A percentile compares a stretch with the other conserved stretches of the same genome.
phyloP scores from a whole-genome alignment of 2,113 vertebrate genomes.

The Jaculus jaculus region DNA sequence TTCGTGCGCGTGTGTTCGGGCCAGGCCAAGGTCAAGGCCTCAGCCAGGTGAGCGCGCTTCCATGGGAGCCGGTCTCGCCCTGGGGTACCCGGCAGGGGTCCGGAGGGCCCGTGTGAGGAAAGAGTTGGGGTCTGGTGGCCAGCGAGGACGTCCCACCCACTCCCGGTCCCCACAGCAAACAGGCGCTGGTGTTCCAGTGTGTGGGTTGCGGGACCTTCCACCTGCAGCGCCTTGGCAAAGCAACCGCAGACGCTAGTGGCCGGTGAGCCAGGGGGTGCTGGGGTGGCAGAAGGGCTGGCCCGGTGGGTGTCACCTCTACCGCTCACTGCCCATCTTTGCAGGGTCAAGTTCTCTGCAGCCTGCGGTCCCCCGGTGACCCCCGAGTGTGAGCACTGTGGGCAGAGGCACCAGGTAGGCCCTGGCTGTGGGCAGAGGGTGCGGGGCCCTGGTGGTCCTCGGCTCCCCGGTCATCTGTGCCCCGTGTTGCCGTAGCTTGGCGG shows the following conservation, averaged over 20 bases:
- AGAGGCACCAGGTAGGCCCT: constrained; percentile 89
- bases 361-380: constrained; percentile 89
- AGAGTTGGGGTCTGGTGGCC: not conserved
- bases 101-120: not conserved
- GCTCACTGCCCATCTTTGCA: constrained; percentile 63
- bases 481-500: constrained; percentile 87
- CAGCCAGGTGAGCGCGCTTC: constrained; percentile 87
- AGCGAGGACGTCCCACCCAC: accelerated
- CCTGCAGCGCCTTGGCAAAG: constrained; percentile 90
- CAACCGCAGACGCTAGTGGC: not conserved
- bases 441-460: accelerated
- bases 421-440: accelerated
- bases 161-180: constrained; percentile 85
- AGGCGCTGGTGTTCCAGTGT: constrained; percentile 93
- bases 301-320: too few relatives aligned
- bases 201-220: constrained; percentile 93
- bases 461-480: not conserved
- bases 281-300: not conserved
- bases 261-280: not conserved
- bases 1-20: constrained; percentile 92
- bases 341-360: constrained; percentile 91
- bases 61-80: not conserved
- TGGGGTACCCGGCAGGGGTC: not conserved
- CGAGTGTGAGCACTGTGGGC: constrained; percentile 91
- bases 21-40: constrained; percentile 93